Percentiles rank a stretch among this genome's conserved stretches.
These are phyloP conservation scores for Albula goreensis DNA, from an alignment of 2,113 vertebrate species.

Conservation along the genomic window DNA sequence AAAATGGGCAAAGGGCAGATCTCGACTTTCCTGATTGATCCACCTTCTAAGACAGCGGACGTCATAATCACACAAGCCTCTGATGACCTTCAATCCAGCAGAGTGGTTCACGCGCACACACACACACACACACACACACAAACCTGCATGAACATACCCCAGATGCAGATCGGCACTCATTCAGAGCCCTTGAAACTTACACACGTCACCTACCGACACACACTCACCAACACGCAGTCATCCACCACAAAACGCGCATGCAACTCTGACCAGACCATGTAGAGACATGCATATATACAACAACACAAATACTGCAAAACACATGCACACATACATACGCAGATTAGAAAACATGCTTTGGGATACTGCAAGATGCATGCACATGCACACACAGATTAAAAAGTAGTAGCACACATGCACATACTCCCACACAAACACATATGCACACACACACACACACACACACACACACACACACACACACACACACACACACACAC, in stretches of 20 bases:
- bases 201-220: not conserved
- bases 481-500: conserved; percentile 14
- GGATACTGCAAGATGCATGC: not conserved
- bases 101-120: not conserved
- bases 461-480: not conserved
- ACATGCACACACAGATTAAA: not conserved
- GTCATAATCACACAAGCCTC: too few species aligned
- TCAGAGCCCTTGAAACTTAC: too few species aligned
- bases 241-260: not conserved
- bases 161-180: too few species aligned
- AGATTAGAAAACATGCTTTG: not conserved
- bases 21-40: too few species aligned
- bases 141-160: too few species aligned
- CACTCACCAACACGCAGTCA: too few species aligned
- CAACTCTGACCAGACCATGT: not conserved
- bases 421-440: not conserved
- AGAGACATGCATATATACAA: not conserved
- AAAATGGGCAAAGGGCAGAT: too few species aligned
- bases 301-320: not conserved
- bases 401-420: not conserved
- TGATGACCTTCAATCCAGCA: too few species aligned
- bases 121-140: too few species aligned
- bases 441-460: not conserved
- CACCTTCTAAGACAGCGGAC: too few species aligned
- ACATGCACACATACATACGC: not conserved